Evolutionary conservation across 2,888 invertebrate species (phyloP), one percentile per base, ranked within the genome.

Genomic region (Eledone cirrhosa): DNA sequence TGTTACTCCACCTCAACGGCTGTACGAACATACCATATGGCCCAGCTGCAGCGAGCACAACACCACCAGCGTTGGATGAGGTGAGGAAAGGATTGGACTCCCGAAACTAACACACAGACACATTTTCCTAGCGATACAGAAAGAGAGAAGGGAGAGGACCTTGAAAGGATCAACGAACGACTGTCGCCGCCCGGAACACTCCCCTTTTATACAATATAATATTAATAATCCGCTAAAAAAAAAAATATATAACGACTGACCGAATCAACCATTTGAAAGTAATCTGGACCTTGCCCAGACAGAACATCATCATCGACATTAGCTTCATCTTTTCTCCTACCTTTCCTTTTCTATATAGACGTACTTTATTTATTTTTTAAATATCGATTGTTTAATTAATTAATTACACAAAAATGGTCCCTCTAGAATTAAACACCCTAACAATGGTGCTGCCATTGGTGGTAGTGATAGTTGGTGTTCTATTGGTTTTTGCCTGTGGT

Each of bases 401-500:
- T n/a, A 59, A 63, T 27, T 63, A 11, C 63, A 27, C 11, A 27
- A 81, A 72, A 24, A 89, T 90, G 89, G 90, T 89, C 80, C 79
- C 88, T 33, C 85, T 87, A 80, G 90, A 90, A 83, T 85, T 89
- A 29, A 87, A 87, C 80, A 91, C 91, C 85, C 91, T 92, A 80
- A 92, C 92, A 83, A 92, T 93, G 86, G 93, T 92, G 80, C 88
- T 93, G 79, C 93, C 93, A 80, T 92, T 93, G 78, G 91, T 92
- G 75, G 91, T 94, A 89, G 94, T 95, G 86, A 93, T 95, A 89
- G 91, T 94, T 85, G 94, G 94, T 90, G 94, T 94, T 84, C 92
- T 94, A 84, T 92, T 95, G 85, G 94, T 95, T 87, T 95, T 94
- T 92, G 93, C 93, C 83, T 95, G 95, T 91, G 95, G 95, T 82